These are phyloP conservation scores for Panthera tigris DNA, from an alignment of 2,113 vertebrate genomes.

Conservation along the genomic window DNA sequence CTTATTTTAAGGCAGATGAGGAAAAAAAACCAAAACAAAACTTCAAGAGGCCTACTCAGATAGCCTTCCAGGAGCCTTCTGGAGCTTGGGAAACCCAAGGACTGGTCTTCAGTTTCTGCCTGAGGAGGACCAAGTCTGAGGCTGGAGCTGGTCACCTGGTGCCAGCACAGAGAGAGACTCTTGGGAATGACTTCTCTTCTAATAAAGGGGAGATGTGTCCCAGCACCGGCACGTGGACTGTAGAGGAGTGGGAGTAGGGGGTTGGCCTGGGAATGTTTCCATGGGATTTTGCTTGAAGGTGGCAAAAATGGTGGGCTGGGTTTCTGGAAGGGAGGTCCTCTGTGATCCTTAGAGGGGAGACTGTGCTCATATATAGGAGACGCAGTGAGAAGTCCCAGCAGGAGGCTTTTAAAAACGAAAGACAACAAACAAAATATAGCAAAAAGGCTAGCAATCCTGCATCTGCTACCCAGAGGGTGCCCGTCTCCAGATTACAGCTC, in stretches of 20 bases:
- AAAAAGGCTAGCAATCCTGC: neutral
- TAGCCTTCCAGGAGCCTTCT: neutral
- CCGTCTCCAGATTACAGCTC: neutral
- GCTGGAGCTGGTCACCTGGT: neutral
- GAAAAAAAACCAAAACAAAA: neutral
- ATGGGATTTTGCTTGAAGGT: neutral
- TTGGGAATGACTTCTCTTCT: neutral
- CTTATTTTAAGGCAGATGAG: neutral
- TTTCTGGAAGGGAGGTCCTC: neutral
- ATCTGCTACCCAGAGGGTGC: neutral
- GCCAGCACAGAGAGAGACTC: neutral
- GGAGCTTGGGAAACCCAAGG: neutral
- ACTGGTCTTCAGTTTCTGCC: neutral
- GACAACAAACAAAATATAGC: neutral
- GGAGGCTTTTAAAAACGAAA: neutral
- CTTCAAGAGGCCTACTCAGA: neutral
- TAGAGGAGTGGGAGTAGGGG: neutral
- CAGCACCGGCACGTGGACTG: neutral
- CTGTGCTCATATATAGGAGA: neutral
- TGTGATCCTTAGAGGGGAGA: neutral
- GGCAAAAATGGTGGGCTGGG: too few relatives aligned
- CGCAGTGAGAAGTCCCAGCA: neutral
- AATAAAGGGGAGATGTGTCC: neutral
- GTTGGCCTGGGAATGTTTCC: neutral
- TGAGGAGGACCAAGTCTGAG: neutral